Evolutionary conservation across 2,888 invertebrate genomes (phyloP).

Genomic region (Catocala sponsa): DNA sequence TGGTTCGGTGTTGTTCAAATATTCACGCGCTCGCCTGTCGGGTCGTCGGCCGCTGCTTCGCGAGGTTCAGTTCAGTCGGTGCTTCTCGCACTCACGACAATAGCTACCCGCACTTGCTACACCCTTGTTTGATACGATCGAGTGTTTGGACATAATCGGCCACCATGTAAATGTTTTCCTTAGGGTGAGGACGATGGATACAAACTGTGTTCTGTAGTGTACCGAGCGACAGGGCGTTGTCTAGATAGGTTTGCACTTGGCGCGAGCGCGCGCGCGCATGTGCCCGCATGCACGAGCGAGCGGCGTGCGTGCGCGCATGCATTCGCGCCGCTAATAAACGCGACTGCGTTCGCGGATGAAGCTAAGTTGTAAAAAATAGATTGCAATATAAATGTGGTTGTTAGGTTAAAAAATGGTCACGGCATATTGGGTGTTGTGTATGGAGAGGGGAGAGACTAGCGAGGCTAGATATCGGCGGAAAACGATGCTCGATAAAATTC

Average conservation of each 20-base stretch:
- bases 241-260: constrained; percentile 79
- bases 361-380: constrained; percentile 83
- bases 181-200: constrained; percentile 80
- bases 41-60: constrained; percentile 24
- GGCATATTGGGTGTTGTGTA: constrained; percentile 87
- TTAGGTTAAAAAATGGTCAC: constrained; percentile 67
- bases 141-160: constrained; percentile 58
- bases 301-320: constrained; percentile 51
- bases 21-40: constrained; percentile 28
- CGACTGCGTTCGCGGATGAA: constrained; percentile 66
- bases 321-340: constrained; percentile 59
- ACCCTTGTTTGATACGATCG: constrained; percentile 17
- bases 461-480: constrained; percentile 37
- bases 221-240: constrained; percentile 82
- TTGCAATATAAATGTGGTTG: constrained; percentile 82
- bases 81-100: constrained; percentile 28
- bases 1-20: constrained; percentile 62
- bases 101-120: constrained; percentile 24
- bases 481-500: constrained; percentile 25
- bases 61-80: constrained; percentile 49
- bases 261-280: constrained; percentile 35
- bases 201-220: constrained; percentile 86
- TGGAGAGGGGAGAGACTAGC: constrained; percentile 64
- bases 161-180: constrained; percentile 75
- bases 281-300: constrained; percentile 19